These are phyloP conservation scores for Silurus aristotelis DNA, from an alignment of 2,797 vertebrate species.

Conservation along the genomic window DNA sequence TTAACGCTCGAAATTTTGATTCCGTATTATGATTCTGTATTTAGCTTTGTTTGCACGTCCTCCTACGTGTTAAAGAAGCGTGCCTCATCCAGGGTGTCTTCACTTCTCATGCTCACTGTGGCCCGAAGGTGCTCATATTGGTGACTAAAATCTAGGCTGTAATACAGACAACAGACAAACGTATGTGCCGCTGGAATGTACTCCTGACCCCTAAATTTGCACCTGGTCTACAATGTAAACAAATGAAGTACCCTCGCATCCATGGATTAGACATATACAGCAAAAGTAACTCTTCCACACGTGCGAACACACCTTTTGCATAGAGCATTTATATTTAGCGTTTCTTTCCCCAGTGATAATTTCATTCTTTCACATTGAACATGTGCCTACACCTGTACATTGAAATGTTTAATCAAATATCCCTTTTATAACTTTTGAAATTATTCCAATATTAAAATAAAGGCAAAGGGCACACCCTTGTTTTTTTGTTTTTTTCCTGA, in stretches of 20 bases:
- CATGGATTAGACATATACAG: background rate
- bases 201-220: background rate
- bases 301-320: background rate
- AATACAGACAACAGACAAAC: background rate
- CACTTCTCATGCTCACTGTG: background rate
- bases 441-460: background rate
- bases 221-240: background rate
- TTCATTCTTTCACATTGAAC: background rate
- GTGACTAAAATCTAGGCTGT: background rate
- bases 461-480: background rate
- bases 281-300: background rate
- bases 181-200: background rate
- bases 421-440: background rate
- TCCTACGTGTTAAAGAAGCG: background rate
- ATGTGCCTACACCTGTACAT: background rate
- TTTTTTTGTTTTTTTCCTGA: too few relatives aligned
- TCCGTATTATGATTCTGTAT: too few relatives aligned
- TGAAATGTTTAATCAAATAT: background rate
- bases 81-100: background rate
- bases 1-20: background rate
- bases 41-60: background rate
- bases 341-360: background rate
- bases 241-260: background rate
- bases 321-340: background rate
- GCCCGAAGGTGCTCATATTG: background rate